Evolutionary conservation across 2,797 vertebrate species (phyloP).

Genomic region (Siniperca obscura): DNA sequence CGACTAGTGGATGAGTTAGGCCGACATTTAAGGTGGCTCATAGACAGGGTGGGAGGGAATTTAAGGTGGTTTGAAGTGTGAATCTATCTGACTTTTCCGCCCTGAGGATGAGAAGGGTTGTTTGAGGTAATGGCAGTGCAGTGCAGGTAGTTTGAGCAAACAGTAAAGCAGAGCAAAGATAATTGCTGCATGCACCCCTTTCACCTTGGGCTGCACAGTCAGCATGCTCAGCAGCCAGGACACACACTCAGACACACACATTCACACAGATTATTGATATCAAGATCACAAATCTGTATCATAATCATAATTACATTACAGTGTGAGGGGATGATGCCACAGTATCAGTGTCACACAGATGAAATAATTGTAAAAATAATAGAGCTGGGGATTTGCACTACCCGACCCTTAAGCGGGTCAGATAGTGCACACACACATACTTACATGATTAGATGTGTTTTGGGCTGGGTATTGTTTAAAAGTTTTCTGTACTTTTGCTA

Average conservation of each 20-base stretch:
- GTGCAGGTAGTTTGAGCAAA: slow-evolving; percentile 42
- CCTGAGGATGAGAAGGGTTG: slow-evolving; percentile 47
- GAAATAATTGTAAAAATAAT: slow-evolving; percentile 63
- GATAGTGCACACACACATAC: no score
- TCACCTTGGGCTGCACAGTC: slow-evolving; percentile 74
- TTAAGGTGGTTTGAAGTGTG: slow-evolving; percentile 78
- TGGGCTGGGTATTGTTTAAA: background rate
- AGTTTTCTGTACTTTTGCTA: background rate
- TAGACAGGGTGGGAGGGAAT: slow-evolving; percentile 69
- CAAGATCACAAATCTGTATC: slow-evolving; percentile 57
- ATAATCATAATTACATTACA: slow-evolving; percentile 65
- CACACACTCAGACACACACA: slow-evolving; percentile 17
- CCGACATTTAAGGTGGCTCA: slow-evolving; percentile 78
- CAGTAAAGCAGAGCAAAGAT: slow-evolving; percentile 45
- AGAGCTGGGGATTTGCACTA: background rate
- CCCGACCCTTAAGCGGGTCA: no score
- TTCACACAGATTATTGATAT: slow-evolving; percentile 59
- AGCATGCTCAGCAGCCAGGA: slow-evolving; percentile 57
- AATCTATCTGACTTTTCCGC: slow-evolving; percentile 48
- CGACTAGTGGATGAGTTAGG: slow-evolving; percentile 69
- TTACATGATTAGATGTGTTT: background rate
- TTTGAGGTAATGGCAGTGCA: slow-evolving; percentile 62
- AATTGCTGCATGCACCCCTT: slow-evolving; percentile 53
- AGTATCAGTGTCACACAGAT: slow-evolving; percentile 33
- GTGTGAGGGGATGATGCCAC: slow-evolving; percentile 45